Conservation (phyloP, 2,113 vertebrate genomes). For the Gorsachius goisagi region DNA sequence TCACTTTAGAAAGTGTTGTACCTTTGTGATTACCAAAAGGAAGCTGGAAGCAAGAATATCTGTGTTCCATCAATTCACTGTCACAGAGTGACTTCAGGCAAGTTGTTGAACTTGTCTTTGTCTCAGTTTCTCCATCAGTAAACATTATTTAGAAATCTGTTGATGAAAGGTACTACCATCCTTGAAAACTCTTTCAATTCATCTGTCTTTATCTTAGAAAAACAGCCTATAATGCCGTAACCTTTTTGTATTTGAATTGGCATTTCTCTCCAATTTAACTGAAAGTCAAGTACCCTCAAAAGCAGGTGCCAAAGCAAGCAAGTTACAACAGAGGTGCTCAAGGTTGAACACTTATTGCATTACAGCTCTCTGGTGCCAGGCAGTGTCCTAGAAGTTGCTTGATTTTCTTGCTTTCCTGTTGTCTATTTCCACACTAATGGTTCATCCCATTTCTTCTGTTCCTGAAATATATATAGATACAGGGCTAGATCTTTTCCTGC, state of each 20-base stretch:
- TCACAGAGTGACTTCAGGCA: not conserved
- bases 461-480: not conserved
- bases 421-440: not conserved
- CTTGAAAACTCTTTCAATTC: not conserved
- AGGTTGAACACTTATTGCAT: slow-evolving; percentile 1
- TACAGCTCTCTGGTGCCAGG: not conserved
- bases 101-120: not conserved
- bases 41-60: not conserved
- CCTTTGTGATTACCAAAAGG: not conserved
- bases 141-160: slow-evolving; percentile 30
- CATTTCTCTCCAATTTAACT: slow-evolving; percentile 18
- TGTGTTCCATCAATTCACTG: not conserved
- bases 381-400: not conserved
- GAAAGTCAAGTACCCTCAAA: not conserved
- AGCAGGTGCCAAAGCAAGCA: slow-evolving; percentile 50
- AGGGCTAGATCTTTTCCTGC: not conserved
- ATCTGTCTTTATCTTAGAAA: slow-evolving; percentile 23
- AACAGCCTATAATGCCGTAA: not conserved
- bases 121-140: slow-evolving; percentile 45
- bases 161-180: not conserved
- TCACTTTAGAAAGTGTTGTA: not conserved
- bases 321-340: slow-evolving; percentile 51
- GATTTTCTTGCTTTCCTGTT: not conserved
- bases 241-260: slow-evolving; percentile 41
- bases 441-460: not conserved